Evolutionary conservation across 2,113 vertebrate species (phyloP), one percentile per base, ranked within the genome.

Genomic region (Indri indri): DNA sequence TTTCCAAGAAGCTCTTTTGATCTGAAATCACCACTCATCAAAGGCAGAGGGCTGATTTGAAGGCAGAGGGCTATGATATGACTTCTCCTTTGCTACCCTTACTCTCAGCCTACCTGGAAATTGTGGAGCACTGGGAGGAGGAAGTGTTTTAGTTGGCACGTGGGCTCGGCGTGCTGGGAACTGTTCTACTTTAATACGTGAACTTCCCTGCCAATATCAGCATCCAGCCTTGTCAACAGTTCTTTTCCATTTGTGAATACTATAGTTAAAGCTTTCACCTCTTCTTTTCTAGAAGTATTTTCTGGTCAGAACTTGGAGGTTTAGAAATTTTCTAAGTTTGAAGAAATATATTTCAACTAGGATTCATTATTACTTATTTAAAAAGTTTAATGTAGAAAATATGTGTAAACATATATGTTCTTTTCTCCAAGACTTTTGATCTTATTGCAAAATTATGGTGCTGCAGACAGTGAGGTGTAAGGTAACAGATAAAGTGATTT

Each of bases 221-320:
- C 95, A 89, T 86, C 40, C 25, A 0, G 73, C 61, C 83, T 90
- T 90, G 91, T 96, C 93, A 94, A 89, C 86, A 84, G 73, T 86
- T 63, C 63, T 95, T 95, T 95, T 93, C 95, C 89, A 89, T 93
- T 88, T 91, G 63, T 97, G 91, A 93, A 86, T 37, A 50, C 34
- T 91, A 11, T 66, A 71, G 37, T 94, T 85, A 95, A 86, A 94
- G n/a, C 85, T 13, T 96, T 91, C 34, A 47, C 42, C 63, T 73
- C 81, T 91, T n/a, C 83, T 94, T 81, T 66, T 93, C 37, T 68
- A 70, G 11, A 88, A 59, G 47, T n/a, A 79, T 86, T 91, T 94
- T 89, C 42, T 84, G 37, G 61, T 73, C 74, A 89, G 25, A 66
- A 65, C 40, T 77, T 66, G 54, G 25, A 92, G 11, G 0, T 40